Evolutionary conservation across 2,888 invertebrate species (phyloP).

Genomic region (Amiota communis): DNA sequence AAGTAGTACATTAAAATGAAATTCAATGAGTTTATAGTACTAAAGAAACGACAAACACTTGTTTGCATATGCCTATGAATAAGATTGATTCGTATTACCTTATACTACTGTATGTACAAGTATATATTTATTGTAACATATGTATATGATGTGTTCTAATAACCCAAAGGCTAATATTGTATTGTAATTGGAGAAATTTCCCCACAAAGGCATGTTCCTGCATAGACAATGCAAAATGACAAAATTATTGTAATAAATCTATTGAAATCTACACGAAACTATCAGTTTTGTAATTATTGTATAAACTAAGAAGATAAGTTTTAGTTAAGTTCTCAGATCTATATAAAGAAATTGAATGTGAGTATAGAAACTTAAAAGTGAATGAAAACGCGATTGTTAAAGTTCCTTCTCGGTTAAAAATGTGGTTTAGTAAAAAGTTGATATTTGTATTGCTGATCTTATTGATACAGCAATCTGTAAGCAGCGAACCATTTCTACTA

Average conservation of each 20-base stretch:
- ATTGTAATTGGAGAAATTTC: not conserved
- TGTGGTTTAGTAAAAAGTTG: too few species aligned
- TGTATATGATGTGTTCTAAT: not conserved
- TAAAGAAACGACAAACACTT: slow-evolving; percentile 8
- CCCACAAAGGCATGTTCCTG: slow-evolving; percentile 57
- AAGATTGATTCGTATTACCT: not conserved
- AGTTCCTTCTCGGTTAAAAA: too few species aligned
- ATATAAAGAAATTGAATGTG: too few species aligned
- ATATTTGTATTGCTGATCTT: too few species aligned
- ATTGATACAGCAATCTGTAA: too few species aligned
- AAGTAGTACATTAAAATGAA: too few species aligned
- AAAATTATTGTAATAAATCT: slow-evolving; percentile 21
- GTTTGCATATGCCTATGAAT: slow-evolving; percentile 7
- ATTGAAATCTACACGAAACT: not conserved
- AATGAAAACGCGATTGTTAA: too few species aligned
- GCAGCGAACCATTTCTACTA: too few species aligned
- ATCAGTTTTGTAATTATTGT: not conserved
- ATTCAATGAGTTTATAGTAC: too few species aligned
- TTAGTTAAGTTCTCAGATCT: too few species aligned
- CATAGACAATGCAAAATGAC: slow-evolving; percentile 66
- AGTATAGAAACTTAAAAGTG: too few species aligned
- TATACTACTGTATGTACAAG: not conserved
- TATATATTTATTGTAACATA: not conserved
- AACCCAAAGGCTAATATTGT: slow-evolving; percentile 4
- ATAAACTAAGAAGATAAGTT: too few species aligned